Conservation (phyloP, 2,797 vertebrate genomes). For the Pangasius larnaudii region DNA sequence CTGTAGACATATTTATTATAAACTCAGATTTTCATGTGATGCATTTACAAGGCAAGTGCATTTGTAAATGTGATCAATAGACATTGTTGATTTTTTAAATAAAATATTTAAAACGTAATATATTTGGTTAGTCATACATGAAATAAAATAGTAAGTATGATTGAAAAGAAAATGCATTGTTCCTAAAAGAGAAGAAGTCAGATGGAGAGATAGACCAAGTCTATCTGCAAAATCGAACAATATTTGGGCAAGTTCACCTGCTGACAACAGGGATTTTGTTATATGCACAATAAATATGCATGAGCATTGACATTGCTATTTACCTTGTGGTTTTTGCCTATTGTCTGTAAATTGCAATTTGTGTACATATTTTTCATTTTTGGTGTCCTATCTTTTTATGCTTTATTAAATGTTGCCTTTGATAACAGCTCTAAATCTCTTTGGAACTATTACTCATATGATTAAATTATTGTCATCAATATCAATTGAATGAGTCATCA, state of each 20-base stretch:
- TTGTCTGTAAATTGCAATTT: conserved; percentile 77
- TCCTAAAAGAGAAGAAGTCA: conserved; percentile 44
- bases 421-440: conserved; percentile 44
- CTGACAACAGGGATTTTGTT: conserved; percentile 70
- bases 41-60: conserved; percentile 51
- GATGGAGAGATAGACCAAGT: conserved; percentile 39
- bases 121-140: conserved; percentile 69
- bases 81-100: conserved; percentile 49
- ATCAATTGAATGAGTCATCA: too few species aligned
- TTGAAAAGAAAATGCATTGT: conserved; percentile 47
- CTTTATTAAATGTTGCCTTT: conserved; percentile 73
- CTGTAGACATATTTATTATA: conserved; percentile 70
- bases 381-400: conserved; percentile 61
- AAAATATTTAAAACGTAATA: conserved; percentile 76
- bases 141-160: conserved; percentile 53
- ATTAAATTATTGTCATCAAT: neutral
- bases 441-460: neutral
- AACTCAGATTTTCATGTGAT: conserved; percentile 52
- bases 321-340: conserved; percentile 73
- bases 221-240: conserved; percentile 42
- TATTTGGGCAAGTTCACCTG: conserved; percentile 51
- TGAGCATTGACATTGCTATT: conserved; percentile 79
- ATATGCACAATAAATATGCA: conserved; percentile 83
- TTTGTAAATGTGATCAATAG: conserved; percentile 60
- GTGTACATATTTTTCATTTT: conserved; percentile 65